A percentile compares a stretch with the other conserved stretches of the same genome.
These are phyloP conservation scores for Nephotettix cincticeps DNA, from an alignment of 1,140 invertebrate species.

Conservation along the genomic window DNA sequence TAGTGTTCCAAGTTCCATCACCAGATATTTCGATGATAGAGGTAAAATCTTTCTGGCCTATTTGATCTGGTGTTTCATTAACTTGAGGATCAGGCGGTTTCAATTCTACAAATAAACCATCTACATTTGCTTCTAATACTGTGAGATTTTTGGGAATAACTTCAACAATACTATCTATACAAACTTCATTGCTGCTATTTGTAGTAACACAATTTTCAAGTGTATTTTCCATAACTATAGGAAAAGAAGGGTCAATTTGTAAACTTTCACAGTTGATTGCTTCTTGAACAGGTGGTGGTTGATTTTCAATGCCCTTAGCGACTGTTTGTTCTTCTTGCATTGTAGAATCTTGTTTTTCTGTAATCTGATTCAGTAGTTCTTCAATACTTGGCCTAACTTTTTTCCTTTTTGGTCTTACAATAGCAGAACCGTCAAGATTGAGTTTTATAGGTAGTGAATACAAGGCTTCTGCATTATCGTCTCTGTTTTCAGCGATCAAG, in stretches of 20 bases:
- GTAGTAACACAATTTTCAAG: neutral
- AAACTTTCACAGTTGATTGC: neutral
- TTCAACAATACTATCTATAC: neutral
- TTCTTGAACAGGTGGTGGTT: neutral
- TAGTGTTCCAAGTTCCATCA: conserved; percentile 36
- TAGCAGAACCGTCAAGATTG: neutral
- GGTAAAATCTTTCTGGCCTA: neutral
- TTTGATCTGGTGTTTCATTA: neutral
- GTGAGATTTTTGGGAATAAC: neutral
- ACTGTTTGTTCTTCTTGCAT: neutral
- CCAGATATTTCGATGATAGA: conserved; percentile 39
- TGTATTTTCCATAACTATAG: neutral
- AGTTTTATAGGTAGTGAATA: conserved; percentile 22
- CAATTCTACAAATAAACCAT: too few relatives aligned
- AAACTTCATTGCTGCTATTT: conserved; percentile 16
- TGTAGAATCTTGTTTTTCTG: neutral
- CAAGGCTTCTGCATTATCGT: conserved; percentile 2
- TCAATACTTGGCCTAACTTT: neutral
- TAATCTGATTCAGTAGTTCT: neutral
- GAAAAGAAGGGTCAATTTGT: neutral
- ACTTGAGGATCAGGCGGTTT: neutral
- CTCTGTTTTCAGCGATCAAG: neutral
- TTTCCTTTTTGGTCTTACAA: conserved; percentile 10
- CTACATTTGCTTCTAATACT: neutral
- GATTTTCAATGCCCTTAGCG: neutral